phyloP scores from a whole-genome alignment of 2,888 invertebrate genomes.

The Sicus ferrugineus region DNA sequence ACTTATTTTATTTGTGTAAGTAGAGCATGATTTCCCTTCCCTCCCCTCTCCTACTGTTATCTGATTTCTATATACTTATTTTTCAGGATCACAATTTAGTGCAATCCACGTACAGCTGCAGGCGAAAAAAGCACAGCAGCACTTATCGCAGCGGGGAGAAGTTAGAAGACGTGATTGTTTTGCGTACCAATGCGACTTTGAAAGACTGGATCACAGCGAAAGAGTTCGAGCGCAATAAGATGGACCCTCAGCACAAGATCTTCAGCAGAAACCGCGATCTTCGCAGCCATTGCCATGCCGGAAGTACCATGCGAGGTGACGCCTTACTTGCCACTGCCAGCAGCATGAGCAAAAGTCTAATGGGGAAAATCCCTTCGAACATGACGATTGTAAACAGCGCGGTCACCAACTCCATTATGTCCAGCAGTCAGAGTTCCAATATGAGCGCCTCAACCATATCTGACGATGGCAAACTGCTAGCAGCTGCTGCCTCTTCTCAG shows the following conservation, averaged over 20 bases:
- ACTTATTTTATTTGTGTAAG: constrained; percentile 65
- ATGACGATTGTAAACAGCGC: constrained; percentile 61
- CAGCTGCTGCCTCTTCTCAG: constrained; percentile 39
- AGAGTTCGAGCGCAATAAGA: constrained; percentile 55
- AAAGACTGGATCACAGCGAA: constrained; percentile 57
- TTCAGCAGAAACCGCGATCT: constrained; percentile 40
- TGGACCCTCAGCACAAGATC: constrained; percentile 36
- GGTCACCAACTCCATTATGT: constrained; percentile 45
- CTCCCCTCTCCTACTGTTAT: constrained; percentile 7
- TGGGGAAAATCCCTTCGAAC: constrained; percentile 60
- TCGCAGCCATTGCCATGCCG: constrained; percentile 40
- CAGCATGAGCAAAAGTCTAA: constrained; percentile 55
- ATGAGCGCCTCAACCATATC: constrained; percentile 55
- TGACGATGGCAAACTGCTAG: constrained; percentile 56
- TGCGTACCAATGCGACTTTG: constrained; percentile 59
- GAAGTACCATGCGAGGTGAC: constrained; percentile 36
- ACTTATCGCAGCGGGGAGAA: constrained; percentile 57
- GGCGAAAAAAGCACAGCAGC: constrained; percentile 59
- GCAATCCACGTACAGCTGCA: constrained; percentile 63
- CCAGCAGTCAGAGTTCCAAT: constrained; percentile 50
- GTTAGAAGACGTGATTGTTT: constrained; percentile 61
- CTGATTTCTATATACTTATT: no score
- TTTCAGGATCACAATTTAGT: constrained; percentile 63
- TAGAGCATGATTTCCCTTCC: constrained; percentile 24
- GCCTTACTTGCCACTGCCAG: background rate